Percentiles rank a stretch among this genome's conserved stretches.
Conservation (phyloP, 1,140 invertebrate species). For the Cydia fagiglandana region DNA sequence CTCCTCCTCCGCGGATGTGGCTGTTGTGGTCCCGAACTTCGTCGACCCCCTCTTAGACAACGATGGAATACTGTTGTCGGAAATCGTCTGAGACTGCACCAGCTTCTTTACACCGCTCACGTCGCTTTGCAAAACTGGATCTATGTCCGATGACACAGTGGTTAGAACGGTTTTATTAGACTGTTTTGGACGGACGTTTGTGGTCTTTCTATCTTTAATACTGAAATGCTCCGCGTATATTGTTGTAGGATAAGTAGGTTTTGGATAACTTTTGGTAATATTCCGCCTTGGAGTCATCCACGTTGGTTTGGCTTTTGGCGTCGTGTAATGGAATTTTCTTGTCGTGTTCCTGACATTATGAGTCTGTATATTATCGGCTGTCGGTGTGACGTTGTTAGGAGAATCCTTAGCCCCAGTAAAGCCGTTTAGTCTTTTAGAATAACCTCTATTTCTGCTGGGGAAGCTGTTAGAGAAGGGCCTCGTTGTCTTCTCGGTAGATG, state of each 20-base stretch:
- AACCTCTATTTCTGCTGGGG: conserved; percentile 59
- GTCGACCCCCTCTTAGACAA: conserved; percentile 70
- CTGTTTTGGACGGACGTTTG: conserved; percentile 38
- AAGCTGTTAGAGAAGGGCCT: conserved; percentile 53
- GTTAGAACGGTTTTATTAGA: conserved; percentile 55
- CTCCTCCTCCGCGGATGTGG: conserved; percentile 48
- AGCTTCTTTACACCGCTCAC: conserved; percentile 62
- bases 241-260: conserved; percentile 55
- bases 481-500: conserved; percentile 48
- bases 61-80: conserved; percentile 69
- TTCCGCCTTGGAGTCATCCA: conserved; percentile 69
- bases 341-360: conserved; percentile 46
- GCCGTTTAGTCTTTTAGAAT: conserved; percentile 64
- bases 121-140: conserved; percentile 68
- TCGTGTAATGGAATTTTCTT: conserved; percentile 63
- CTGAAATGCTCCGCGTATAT: conserved; percentile 73
- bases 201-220: conserved; percentile 64
- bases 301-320: conserved; percentile 63
- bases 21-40: conserved; percentile 56
- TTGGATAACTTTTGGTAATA: conserved; percentile 44
- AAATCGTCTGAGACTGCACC: conserved; percentile 66
- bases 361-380: conserved; percentile 47
- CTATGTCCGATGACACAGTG: conserved; percentile 69
- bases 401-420: conserved; percentile 60
- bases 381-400: conserved; percentile 62